Conservation (phyloP, 1,140 invertebrate species). For the Doryteuthis pealeii region DNA sequence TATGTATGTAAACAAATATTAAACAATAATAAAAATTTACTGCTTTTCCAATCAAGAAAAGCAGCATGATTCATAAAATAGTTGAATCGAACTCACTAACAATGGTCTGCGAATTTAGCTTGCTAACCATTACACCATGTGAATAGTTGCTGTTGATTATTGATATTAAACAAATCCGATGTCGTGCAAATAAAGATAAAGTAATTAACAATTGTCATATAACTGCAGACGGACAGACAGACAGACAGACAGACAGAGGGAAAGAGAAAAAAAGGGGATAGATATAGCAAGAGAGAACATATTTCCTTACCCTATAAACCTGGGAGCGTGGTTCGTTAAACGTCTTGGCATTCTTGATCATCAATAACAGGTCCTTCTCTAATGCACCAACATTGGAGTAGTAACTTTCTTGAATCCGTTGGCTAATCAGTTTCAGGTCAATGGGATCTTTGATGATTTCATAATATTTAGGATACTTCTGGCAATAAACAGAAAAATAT, state of each 20-base stretch:
- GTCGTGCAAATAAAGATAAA: too few relatives aligned
- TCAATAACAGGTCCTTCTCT: slow-evolving; percentile 86
- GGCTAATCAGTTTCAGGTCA: slow-evolving; percentile 58
- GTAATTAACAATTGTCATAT: too few relatives aligned
- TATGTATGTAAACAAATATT: too few relatives aligned
- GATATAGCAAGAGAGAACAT: not conserved
- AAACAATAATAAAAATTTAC: too few relatives aligned
- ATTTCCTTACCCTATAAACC: slow-evolving; percentile 77
- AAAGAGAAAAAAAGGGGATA: not conserved
- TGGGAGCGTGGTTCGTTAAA: slow-evolving; percentile 96
- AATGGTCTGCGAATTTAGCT: too few relatives aligned
- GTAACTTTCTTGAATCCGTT: slow-evolving; percentile 73
- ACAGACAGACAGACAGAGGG: not conserved
- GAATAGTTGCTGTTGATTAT: too few relatives aligned
- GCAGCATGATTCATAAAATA: too few relatives aligned
- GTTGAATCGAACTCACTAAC: too few relatives aligned
- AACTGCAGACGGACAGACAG: not conserved
- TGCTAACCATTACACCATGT: too few relatives aligned
- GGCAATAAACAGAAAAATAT: slow-evolving; percentile 46
- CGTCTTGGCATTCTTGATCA: slow-evolving; percentile 92
- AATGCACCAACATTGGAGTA: slow-evolving; percentile 79
- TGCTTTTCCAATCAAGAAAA: too few relatives aligned
- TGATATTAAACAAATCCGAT: too few relatives aligned
- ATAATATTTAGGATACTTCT: slow-evolving; percentile 65
- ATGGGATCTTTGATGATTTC: slow-evolving; percentile 59